phyloP scores from a whole-genome alignment of 2,888 invertebrate species.

The Amorpha juglandis region DNA sequence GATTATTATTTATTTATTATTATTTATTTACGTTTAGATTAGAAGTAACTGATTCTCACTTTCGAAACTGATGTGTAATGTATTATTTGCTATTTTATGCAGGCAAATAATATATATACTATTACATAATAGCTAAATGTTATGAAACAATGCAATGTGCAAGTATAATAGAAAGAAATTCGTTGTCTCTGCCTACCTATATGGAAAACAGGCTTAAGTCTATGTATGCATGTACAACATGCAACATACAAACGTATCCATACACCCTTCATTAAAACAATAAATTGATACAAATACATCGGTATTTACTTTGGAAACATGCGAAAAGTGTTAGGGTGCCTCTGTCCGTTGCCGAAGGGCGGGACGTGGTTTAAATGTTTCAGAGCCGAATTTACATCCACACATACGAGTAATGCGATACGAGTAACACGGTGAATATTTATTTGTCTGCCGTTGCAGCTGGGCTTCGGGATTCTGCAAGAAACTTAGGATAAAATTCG shows the following conservation, averaged over 20 bases:
- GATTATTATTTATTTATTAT: too few species aligned
- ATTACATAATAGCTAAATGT: too few species aligned
- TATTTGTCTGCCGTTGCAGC: slow-evolving; percentile 27
- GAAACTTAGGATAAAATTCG: background rate
- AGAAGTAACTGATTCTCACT: too few species aligned
- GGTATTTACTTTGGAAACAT: slow-evolving; percentile 66
- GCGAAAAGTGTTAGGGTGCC: slow-evolving; percentile 47
- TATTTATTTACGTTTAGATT: too few species aligned
- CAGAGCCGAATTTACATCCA: slow-evolving; percentile 68
- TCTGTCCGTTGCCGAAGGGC: slow-evolving; percentile 51
- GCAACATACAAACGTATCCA: background rate
- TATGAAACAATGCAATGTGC: too few species aligned
- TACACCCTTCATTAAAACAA: slow-evolving; percentile 41
- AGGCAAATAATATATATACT: too few species aligned
- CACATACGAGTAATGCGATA: slow-evolving; percentile 29
- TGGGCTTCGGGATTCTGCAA: slow-evolving; percentile 1
- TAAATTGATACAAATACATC: slow-evolving; percentile 49
- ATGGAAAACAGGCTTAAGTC: too few species aligned
- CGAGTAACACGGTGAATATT: slow-evolving; percentile 28
- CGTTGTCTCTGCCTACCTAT: too few species aligned
- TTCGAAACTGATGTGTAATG: too few species aligned
- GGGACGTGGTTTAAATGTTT: slow-evolving; percentile 77
- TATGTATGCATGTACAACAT: too few species aligned
- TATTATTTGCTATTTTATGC: too few species aligned
- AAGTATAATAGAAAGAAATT: too few species aligned